Evolutionary conservation across 1,140 invertebrate species (phyloP).

Genomic region (Trigoniulus corallinus): DNA sequence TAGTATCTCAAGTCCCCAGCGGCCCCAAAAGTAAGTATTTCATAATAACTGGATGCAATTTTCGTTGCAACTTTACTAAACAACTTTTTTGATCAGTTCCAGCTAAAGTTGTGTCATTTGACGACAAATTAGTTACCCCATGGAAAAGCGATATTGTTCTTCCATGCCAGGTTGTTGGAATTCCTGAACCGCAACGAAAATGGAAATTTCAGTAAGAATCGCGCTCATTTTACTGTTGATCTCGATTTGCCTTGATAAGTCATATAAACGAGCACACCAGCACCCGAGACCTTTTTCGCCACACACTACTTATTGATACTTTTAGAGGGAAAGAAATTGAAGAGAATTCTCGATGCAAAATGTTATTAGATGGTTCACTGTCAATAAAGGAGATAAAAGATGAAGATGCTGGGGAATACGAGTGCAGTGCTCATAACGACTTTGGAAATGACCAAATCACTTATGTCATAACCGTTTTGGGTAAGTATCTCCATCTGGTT

Average conservation of each 20-base stretch:
- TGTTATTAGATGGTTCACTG: not conserved
- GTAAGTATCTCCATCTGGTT: constrained; percentile 7
- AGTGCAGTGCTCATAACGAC: constrained; percentile 15
- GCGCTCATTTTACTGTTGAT: not conserved
- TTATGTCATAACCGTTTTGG: constrained; percentile 10
- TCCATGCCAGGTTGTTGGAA: constrained; percentile 75
- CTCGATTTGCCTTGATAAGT: not conserved
- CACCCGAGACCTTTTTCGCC: not conserved
- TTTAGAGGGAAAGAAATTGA: not conserved
- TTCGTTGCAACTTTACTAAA: not conserved
- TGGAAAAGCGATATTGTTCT: constrained; percentile 82
- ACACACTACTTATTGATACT: not conserved
- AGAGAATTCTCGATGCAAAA: not conserved
- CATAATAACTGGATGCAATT: not conserved
- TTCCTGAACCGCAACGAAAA: constrained; percentile 65
- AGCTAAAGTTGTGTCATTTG: constrained; percentile 80
- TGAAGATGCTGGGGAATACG: not conserved
- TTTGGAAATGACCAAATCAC: constrained; percentile 18
- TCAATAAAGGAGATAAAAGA: not conserved
- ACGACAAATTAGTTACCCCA: constrained; percentile 72
- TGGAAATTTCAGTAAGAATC: constrained; percentile 33
- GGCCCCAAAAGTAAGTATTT: constrained; percentile 3
- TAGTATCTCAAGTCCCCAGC: not conserved
- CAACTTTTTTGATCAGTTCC: constrained; percentile 41
- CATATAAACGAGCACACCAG: too few relatives aligned